phyloP scores from a whole-genome alignment of 2,113 vertebrate species.

The Thinocorus orbignyianus region DNA sequence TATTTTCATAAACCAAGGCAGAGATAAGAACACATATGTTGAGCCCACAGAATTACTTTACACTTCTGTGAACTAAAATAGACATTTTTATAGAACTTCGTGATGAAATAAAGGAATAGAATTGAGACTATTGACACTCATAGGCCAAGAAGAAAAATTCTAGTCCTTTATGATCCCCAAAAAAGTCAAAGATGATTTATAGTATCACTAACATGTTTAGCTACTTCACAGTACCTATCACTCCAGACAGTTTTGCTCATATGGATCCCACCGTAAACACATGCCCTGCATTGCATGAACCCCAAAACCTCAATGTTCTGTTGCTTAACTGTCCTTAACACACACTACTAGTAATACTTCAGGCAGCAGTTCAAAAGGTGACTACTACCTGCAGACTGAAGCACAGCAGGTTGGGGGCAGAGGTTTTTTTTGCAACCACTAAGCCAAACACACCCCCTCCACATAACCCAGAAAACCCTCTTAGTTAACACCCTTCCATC shows the following conservation, averaged over 20 bases:
- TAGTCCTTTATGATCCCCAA: not conserved
- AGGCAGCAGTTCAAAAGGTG: not conserved
- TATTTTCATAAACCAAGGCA: not conserved
- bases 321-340: not conserved
- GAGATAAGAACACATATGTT: not conserved
- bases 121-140: not conserved
- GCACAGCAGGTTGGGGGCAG: not conserved
- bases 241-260: not conserved
- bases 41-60: not conserved
- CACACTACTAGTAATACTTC: not conserved
- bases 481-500: not conserved
- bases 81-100: not conserved
- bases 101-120: not conserved
- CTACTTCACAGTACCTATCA: not conserved
- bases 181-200: not conserved
- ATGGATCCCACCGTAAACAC: not conserved
- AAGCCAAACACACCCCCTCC: not conserved
- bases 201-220: not conserved
- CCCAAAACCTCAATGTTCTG: not conserved
- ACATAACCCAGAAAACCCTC: rapidly evolving
- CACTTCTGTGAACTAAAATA: not conserved
- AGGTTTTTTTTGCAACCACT: not conserved
- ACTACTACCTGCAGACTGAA: not conserved
- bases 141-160: not conserved
- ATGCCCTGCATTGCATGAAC: not conserved